Base-by-base conservation (phyloP, 2,888 invertebrate genomes). In the Dermolepida albohirtum region DNA sequence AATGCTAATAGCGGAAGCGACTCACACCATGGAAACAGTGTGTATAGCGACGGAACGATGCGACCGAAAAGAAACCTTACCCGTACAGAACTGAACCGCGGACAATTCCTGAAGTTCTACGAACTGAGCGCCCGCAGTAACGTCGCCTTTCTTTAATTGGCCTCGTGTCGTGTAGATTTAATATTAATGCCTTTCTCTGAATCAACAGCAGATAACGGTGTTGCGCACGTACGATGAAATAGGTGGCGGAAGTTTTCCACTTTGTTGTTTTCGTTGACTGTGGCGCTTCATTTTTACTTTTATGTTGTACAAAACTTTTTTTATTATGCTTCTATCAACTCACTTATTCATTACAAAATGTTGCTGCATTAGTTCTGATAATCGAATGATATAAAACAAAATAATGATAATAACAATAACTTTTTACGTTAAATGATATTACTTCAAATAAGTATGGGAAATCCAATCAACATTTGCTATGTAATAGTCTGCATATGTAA, bases 1-100 rank as follows among this genome's bases (percentile, higher is more conserved):
- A 78, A 79, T 79, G 78, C 79, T 79, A 79, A 79, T 78, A 78
- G 78, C 79, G 78, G 78, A 78, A 78, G 76, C 77, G 76, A 76
- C 76, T 75, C 78, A 73, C 77, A 73, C 76, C 75, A 69, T 52
- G 66, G 64, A 50, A 22, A 44, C 44, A 62, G 57, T 17, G 66
- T 66, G 66, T 66, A 64, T 64, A 44, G 64, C 29, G 44, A 29
- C 29, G 64, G 52, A 43, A 52, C 51, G 64, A 29, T 65, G 43
- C 41, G 66, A 57, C 59, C 59, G 49, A 47, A 57, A 47, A 62
- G 59, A 62, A 62, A 62, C 59, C 59, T 62, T 62, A 62, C 47
- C 59, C 59, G 34, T 62, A 34, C 59, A 12, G 40, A 22, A 27
- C 29, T 47, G 39, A 62, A 34, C 59, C 55, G 50, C 57, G 59